phyloP scores from a whole-genome alignment of 2,797 vertebrate species.

The Scyliorhinus canicula region DNA sequence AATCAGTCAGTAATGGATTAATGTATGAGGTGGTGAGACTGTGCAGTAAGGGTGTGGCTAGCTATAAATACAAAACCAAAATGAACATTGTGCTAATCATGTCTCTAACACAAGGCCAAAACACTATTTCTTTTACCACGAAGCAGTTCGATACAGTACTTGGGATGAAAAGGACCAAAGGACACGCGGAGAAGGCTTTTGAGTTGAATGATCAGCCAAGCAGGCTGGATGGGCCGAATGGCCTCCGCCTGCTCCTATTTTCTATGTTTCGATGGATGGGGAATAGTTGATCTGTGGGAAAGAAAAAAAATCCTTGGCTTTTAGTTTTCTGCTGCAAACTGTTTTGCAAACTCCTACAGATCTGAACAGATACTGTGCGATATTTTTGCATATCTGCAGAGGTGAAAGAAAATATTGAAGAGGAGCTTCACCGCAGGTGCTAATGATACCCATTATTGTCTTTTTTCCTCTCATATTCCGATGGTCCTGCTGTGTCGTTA shows the following conservation, averaged over 20 bases:
- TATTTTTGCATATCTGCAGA: neutral
- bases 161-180: no score
- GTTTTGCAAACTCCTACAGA: neutral
- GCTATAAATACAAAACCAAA: neutral
- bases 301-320: neutral
- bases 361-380: neutral
- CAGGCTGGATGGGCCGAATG: no score
- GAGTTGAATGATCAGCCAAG: no score
- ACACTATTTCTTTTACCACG: no score
- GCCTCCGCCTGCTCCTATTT: no score
- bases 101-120: neutral
- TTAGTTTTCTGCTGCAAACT: neutral
- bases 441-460: neutral
- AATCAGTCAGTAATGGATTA: neutral
- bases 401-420: neutral
- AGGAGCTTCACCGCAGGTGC: neutral
- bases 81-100: neutral
- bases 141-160: no score
- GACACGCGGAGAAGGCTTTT: no score
- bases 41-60: neutral
- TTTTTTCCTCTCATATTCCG: neutral
- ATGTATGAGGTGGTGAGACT: neutral
- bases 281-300: neutral
- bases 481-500: constrained; percentile 21
- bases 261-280: no score